Base-by-base conservation (phyloP, 2,113 vertebrate genomes). In the Alces alces region DNA sequence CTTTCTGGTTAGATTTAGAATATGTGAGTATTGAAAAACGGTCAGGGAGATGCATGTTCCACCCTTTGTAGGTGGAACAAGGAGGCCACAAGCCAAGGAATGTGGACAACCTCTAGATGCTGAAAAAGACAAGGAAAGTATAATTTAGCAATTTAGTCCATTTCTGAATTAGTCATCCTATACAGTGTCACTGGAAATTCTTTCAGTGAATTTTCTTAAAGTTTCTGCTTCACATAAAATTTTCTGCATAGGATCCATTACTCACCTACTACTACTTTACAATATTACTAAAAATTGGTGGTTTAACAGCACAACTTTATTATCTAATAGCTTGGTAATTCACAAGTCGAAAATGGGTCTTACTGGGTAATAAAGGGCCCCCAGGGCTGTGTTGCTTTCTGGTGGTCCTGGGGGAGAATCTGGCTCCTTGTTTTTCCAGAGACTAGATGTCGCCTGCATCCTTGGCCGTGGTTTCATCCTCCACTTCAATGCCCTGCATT, bases 361-460 rank as follows among this genome's bases (percentile, higher is more conserved):
- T 36, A 9, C 1, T 3, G 33, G 3, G 43, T 82, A 28, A 39
- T 36, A 64, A 85, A n/a, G 58, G 50, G 5, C 25, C 21, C 13
- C 30, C 4, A 1, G 23, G 25, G 15, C 33, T 79, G 5, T 4
- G 1, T 50, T 84, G 47, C 50, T 55, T 23, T 55, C 7, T 28
- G 6, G 7, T 16, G 3, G 30, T 4, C 58, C 5, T 21, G 45
- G 4, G 2, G 1, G 15, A n/a, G 12, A 23, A 57, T 64, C 25
- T 3, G 1, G 33, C 61, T 23, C 5, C 2, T 89, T n/a, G 30
- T 19, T 60, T 80, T 92, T 9, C 25, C 6, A 21, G 16, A 27
- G 28, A 25, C 15, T 47, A 17, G 10, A 16, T 39, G 28, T 1
- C 2, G 0, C 10, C 36, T 43, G 9, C 3, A 5, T 5, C 14